Evolutionary conservation across 1,140 invertebrate species (phyloP).

Genomic region (Vanessa tameamea): DNA sequence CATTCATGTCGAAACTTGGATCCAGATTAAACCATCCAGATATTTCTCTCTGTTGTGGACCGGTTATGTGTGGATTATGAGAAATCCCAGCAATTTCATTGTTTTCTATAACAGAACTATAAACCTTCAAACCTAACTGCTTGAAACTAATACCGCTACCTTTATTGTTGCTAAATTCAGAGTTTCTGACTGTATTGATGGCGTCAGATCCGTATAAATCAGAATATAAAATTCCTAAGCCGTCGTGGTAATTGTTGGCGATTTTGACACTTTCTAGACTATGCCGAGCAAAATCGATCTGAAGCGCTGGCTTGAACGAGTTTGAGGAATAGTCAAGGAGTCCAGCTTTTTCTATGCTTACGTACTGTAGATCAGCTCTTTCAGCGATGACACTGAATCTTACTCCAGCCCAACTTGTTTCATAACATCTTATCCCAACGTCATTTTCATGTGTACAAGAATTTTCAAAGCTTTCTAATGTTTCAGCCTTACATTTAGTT

Average conservation of each 20-base stretch:
- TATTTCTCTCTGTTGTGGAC: slow-evolving; percentile 93
- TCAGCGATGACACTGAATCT: slow-evolving; percentile 93
- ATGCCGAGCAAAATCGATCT: slow-evolving; percentile 97
- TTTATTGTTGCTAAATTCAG: slow-evolving; percentile 92
- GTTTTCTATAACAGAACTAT: slow-evolving; percentile 88
- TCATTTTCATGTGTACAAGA: slow-evolving; percentile 93
- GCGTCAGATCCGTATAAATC: slow-evolving; percentile 93
- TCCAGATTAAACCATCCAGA: slow-evolving; percentile 93
- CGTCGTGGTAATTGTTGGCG: slow-evolving; percentile 91
- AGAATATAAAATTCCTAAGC: slow-evolving; percentile 93
- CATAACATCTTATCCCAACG: slow-evolving; percentile 93
- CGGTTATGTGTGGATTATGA: slow-evolving; percentile 94
- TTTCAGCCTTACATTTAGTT: slow-evolving; percentile 91
- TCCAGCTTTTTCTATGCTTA: slow-evolving; percentile 95
- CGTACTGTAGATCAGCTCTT: slow-evolving; percentile 91
- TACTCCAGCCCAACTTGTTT: slow-evolving; percentile 95
- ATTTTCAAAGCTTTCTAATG: slow-evolving; percentile 90
- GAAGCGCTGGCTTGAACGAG: slow-evolving; percentile 94
- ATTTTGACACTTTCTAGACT: slow-evolving; percentile 92
- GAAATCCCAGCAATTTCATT: slow-evolving; percentile 94
- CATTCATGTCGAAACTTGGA: slow-evolving; percentile 83
- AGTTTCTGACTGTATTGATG: slow-evolving; percentile 92
- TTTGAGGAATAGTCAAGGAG: slow-evolving; percentile 96
- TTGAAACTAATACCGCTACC: slow-evolving; percentile 94
- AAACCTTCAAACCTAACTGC: slow-evolving; percentile 91